Percentiles rank a stretch among this genome's conserved stretches.
Evolutionary conservation across 2,888 invertebrate genomes (phyloP).

Genomic region (Chrysotoxum bicinctum): DNA sequence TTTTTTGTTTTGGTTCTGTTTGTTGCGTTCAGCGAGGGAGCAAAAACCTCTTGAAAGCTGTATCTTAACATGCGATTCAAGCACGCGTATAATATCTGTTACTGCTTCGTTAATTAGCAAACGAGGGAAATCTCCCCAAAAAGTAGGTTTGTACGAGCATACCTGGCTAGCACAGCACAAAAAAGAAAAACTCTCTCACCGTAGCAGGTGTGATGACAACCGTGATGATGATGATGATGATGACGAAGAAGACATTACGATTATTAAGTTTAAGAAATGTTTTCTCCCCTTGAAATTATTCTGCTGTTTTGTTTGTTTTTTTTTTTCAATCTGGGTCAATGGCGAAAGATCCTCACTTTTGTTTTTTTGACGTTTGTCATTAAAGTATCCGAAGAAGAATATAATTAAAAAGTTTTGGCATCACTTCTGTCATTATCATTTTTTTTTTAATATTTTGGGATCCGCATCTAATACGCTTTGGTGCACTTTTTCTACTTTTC

Average conservation of each 20-base stretch:
- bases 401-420: slow-evolving; percentile 31
- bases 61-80: slow-evolving; percentile 58
- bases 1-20: background rate
- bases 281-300: slow-evolving; percentile 44
- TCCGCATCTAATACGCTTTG: slow-evolving; percentile 34
- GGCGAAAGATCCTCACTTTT: slow-evolving; percentile 44
- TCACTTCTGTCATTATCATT: background rate
- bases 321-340: slow-evolving; percentile 51
- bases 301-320: background rate
- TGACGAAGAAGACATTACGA: background rate
- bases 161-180: background rate
- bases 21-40: slow-evolving; percentile 16
- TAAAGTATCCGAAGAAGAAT: slow-evolving; percentile 19
- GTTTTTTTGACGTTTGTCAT: slow-evolving; percentile 44
- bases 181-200: slow-evolving; percentile 39
- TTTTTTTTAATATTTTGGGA: slow-evolving; percentile 11
- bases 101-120: slow-evolving; percentile 60
- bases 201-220: slow-evolving; percentile 37
- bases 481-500: background rate
- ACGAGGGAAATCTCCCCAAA: slow-evolving; percentile 52
- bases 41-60: slow-evolving; percentile 55
- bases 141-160: slow-evolving; percentile 15
- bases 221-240: slow-evolving; percentile 11
- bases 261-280: slow-evolving; percentile 28
- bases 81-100: slow-evolving; percentile 50